Evolutionary conservation across 2,113 vertebrate species (phyloP).

Genomic region (Psittacula cyanocephala): DNA sequence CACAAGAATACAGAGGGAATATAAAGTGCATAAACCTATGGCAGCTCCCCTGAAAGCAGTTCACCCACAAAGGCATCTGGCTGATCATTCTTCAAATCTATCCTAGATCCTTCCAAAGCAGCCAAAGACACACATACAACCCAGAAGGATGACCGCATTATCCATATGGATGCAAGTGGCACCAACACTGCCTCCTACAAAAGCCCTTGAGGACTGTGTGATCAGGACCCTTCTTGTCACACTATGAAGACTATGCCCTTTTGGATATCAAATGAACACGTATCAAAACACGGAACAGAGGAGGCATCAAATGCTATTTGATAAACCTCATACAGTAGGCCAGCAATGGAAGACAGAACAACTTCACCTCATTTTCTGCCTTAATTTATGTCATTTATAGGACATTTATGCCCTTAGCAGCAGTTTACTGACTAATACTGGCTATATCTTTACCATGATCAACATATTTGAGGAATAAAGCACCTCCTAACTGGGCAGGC

Average conservation of each 20-base stretch:
- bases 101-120: background rate
- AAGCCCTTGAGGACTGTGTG: background rate
- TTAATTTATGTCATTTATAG: background rate
- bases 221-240: background rate
- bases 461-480: background rate
- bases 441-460: background rate
- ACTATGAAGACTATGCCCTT: background rate
- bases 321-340: background rate
- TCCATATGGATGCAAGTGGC: background rate
- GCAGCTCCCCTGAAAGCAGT: background rate
- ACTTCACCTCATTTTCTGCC: background rate
- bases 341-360: background rate
- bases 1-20: background rate
- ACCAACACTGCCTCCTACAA: background rate
- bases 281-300: fast-evolving
- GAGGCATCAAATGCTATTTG: background rate
- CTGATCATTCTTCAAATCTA: background rate
- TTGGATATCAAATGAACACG: background rate
- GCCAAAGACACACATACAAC: background rate
- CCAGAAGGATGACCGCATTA: background rate
- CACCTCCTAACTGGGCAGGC: background rate
- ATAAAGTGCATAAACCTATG: background rate
- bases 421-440: background rate
- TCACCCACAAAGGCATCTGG: background rate
- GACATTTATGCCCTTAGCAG: background rate